Evolutionary conservation across 2,888 invertebrate species (phyloP), one percentile per base, ranked within the genome.

Genomic region (Drosophila macrospina): DNA sequence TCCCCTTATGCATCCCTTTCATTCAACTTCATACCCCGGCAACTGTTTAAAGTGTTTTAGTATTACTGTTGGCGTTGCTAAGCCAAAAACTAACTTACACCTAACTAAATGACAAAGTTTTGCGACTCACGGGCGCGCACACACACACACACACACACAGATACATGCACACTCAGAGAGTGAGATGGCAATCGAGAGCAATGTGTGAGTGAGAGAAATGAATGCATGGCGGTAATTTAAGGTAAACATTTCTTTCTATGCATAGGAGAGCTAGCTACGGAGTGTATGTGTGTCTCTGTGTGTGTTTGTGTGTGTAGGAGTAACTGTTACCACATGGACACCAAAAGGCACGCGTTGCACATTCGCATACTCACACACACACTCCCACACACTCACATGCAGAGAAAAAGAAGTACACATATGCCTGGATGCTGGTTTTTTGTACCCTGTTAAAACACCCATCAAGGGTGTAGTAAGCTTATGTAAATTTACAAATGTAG

Each of bases 71-170:
- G 78, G 69, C 74, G 68, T 66, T 65, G 70, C 80, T 86, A 83
- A 83, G 84, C 88, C 76, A 88, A 88, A 86, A 88, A 88, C 88
- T 86, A 86, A 88, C 83, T 88, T 83, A 74, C 87, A 84, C 87
- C 87, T 83, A 88, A 83, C 83, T 88, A 80, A 80, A 81, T 80
- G 80, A 85, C 82, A 87, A 88, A 86, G 88, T 88, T 88, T 75
- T 69, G 60, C 65, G 61, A 63, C 74, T 73, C 55, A 65, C 56
- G 45, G 42, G 48, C 62, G 37, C 62, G 42, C 54, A 67, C 51
- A 55, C 56, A 42, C 28, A 54, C 54, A 60, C 50, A 54, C 39
- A 61, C 51, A 51, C 30, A 32, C 11, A n/a, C 13, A 48, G 28
- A 3, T 20, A 44, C 37, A 30, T 11, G 47, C 16, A 42, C 4